Percentiles rank a stretch among this genome's conserved stretches.
These are phyloP conservation scores for Poecilus cupreus DNA, from an alignment of 2,888 invertebrate species.

Conservation along the genomic window DNA sequence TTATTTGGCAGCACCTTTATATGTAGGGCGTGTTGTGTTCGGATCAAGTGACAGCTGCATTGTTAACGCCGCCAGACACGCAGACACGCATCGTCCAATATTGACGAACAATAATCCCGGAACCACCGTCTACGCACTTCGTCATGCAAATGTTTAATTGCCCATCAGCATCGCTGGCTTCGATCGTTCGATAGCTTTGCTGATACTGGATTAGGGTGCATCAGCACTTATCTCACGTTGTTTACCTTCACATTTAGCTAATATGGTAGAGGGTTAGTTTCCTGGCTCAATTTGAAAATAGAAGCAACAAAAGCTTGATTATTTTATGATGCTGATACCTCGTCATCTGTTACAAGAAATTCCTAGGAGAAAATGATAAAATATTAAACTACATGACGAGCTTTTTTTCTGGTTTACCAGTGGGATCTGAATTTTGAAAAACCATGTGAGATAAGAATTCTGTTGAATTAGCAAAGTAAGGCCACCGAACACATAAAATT, in stretches of 20 bases:
- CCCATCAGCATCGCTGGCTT: neutral
- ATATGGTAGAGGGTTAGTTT: neutral
- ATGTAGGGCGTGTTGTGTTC: neutral
- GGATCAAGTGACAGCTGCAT: conserved; percentile 25
- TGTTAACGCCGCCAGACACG: conserved; percentile 16
- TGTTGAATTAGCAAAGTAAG: too few species aligned
- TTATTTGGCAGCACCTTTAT: conserved; percentile 28
- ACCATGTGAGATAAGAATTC: too few species aligned
- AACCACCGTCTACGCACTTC: neutral
- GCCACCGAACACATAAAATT: too few species aligned
- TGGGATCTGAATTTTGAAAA: too few species aligned
- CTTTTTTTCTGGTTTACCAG: too few species aligned
- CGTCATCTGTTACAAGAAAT: too few species aligned
- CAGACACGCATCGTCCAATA: conserved; percentile 19
- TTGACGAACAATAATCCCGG: conserved; percentile 18
- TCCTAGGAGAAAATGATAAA: too few species aligned
- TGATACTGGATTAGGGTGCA: neutral
- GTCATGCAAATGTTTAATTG: conserved; percentile 9
- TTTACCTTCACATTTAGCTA: neutral
- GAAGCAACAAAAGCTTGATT: too few species aligned
- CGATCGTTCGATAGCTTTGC: neutral
- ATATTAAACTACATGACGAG: too few species aligned
- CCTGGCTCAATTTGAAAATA: too few species aligned
- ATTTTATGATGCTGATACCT: too few species aligned
- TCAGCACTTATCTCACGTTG: neutral